Conservation (phyloP, 2,113 vertebrate species). For the Poicephalus gulielmi region DNA sequence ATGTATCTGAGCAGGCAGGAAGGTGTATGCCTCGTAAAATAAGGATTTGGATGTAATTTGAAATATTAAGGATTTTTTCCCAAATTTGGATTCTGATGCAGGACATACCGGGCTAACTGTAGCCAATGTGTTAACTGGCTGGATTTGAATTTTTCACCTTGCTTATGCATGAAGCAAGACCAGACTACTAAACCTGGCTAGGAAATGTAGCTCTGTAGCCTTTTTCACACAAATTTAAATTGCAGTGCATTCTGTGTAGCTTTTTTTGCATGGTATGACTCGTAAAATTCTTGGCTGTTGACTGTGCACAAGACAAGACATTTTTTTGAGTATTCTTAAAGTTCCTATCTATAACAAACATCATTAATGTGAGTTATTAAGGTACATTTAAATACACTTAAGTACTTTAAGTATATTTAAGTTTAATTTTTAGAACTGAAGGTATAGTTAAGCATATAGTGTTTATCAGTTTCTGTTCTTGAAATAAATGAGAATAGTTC, state of each 20-base stretch:
- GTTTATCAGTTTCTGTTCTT: neutral
- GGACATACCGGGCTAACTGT: neutral
- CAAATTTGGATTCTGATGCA: neutral
- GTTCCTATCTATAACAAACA: neutral
- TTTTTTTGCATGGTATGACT: neutral
- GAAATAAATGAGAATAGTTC: neutral
- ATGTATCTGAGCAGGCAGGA: neutral
- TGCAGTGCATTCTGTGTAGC: neutral
- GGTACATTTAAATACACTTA: neutral
- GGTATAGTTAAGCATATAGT: neutral
- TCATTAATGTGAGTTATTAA: neutral
- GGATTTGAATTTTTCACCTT: neutral
- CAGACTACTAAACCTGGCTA: neutral
- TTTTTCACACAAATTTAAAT: neutral
- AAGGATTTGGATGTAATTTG: neutral
- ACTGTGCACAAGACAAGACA: neutral
- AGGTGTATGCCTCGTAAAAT: neutral
- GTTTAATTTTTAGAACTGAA: neutral
- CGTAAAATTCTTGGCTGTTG: neutral
- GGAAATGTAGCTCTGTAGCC: neutral
- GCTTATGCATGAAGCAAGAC: neutral
- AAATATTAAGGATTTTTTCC: neutral
- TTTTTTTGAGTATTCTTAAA: neutral
- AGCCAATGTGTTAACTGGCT: neutral
- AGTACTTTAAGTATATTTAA: neutral